Evolutionary conservation across 2,888 invertebrate species (phyloP).

Genomic region (Mimumesa dahlbomi): DNA sequence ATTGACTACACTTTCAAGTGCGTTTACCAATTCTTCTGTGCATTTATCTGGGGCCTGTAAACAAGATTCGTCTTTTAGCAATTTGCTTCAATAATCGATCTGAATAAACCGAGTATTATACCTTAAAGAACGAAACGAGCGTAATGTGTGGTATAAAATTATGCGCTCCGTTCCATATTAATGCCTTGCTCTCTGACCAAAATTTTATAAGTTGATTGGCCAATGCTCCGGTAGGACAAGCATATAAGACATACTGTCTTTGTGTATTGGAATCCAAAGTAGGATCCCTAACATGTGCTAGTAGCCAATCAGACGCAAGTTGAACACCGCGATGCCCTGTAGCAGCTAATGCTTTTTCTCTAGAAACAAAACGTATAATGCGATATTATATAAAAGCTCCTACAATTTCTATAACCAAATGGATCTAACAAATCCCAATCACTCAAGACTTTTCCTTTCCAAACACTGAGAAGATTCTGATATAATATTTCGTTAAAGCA

Average conservation of each 20-base stretch:
- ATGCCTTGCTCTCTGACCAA: slow-evolving; percentile 88
- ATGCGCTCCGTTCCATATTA: slow-evolving; percentile 94
- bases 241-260: slow-evolving; percentile 93
- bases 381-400: no score
- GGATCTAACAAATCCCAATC: not conserved
- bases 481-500: no score
- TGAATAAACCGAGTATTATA: slow-evolving; percentile 74
- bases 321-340: slow-evolving; percentile 94
- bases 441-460: not conserved
- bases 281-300: slow-evolving; percentile 93
- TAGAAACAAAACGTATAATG: no score
- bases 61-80: not conserved
- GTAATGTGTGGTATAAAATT: slow-evolving; percentile 95
- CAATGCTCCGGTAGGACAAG: slow-evolving; percentile 90
- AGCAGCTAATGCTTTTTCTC: slow-evolving; percentile 93
- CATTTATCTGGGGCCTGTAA: slow-evolving; percentile 87
- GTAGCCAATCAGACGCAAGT: slow-evolving; percentile 93
- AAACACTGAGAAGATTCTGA: no score
- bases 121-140: slow-evolving; percentile 93
- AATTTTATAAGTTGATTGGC: slow-evolving; percentile 88
- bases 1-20: slow-evolving; percentile 88
- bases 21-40: slow-evolving; percentile 85
- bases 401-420: no score
- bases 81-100: not conserved
- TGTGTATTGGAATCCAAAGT: slow-evolving; percentile 88